Evolutionary conservation across 2,113 vertebrate genomes (phyloP), one percentile per base, ranked within the genome.

Genomic region (Ageneiosus marmoratus): DNA sequence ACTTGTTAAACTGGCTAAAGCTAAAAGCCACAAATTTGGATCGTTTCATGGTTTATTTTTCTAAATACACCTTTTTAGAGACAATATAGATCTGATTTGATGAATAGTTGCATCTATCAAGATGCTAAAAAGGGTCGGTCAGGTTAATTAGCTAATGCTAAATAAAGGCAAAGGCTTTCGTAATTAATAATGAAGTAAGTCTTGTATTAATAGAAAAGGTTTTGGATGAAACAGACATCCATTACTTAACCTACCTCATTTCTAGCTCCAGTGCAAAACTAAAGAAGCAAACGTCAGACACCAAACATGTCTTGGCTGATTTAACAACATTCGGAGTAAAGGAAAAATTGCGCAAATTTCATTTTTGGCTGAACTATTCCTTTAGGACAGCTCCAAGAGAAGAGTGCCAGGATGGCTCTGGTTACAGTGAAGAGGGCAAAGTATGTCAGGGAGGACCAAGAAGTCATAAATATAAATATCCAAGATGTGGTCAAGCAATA

Each of bases 381-480:
- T 74, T 74, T 51, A 74, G 27, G 72, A 46, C 53, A 58, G 76
- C 53, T 77, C 76, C 76, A 58, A 78, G 44, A 32, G 22, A 9
- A 6, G 8, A 65, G 13, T 50, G 77, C 77, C 77, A 65, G 77
- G 77, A 79, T 48, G 60, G 32, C 77, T 62, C 13, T 50, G 60
- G 77, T 79, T 62, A 79, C 77, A 58, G 58, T 48, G 41, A 79
- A 63, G 60, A 79, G 77, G 77, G 29, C 77, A 65, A 79, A 50
- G 77, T 79, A n/a, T 79, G 60, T 63, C 58, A 62, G 27, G 60
- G 58, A 79, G 41, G 60, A 79, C 41, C 29, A 63, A 65, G 41
- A 46, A 63, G 77, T 50, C 58, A 32, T 65, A 34, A 50, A 79
- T 78, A 63, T 15, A 63, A 63, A 79, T 48, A 44, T 79, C 73